Evolutionary conservation across 1,140 invertebrate genomes (phyloP), one percentile per base, ranked within the genome.

Genomic region (Vanessa tameamea): DNA sequence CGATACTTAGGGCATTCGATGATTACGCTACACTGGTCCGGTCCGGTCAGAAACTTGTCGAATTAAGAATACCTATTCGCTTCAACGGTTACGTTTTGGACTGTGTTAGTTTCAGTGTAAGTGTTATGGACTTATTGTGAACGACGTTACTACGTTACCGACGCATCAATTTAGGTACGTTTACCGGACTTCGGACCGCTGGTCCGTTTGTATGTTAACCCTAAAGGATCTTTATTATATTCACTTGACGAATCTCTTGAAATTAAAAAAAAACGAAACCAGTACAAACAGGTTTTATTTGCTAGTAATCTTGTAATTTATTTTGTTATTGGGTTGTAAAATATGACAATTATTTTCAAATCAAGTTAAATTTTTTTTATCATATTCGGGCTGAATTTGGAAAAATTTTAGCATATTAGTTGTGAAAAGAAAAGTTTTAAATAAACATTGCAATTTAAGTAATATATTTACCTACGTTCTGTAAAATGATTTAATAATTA

Each of bases 11-110:
- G 80, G 81, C 84, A 87, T 86, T 85, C 88, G 87, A 86, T 87
- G 83, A 91, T 90, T 89, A 87, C 89, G 89, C 74, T 85, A 92
- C 89, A 82, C 82, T 90, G 85, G 70, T 75, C 85, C 73, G 83
- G 79, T 61, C 78, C 75, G 78, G 79, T 87, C 86, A 87, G 83
- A 83, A 84, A 89, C 86, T 89, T 87, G 86, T 81, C 86, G 82
- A 87, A 89, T 90, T 91, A 87, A 88, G 84, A 86, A 86, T 82
- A 82, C 78, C 74, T 73, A 78, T 76, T 80, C 82, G 84, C 77
- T 81, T 77, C 65, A 76, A 68, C 77, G 79, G 76, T 67, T 81
- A 67, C 63, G 78, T 81, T 83, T 72, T 72, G 82, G 84, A 84
- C 84, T 89, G 86, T 91, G 83, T 79, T 76, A 69, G 70, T 79